These are phyloP conservation scores for Oxytorus armatus DNA, from an alignment of 2,888 invertebrate species.

Conservation along the genomic window DNA sequence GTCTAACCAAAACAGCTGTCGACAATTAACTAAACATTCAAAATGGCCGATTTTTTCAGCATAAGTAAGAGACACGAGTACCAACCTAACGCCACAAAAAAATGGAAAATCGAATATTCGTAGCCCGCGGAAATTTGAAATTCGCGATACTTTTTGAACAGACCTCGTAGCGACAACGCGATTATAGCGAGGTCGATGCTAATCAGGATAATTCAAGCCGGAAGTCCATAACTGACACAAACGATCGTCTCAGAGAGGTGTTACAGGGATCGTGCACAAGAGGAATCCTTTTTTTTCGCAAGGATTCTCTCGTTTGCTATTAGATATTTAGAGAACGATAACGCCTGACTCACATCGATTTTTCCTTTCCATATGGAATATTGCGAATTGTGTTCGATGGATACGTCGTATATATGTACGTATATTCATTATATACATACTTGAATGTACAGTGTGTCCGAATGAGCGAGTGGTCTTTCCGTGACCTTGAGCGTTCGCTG, in stretches of 20 bases:
- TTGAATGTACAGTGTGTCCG: slow-evolving; percentile 19
- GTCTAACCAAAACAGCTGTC: no score
- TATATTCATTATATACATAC: slow-evolving; percentile 9
- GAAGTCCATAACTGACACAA: slow-evolving; percentile 43
- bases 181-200: slow-evolving; percentile 62
- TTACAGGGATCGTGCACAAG: slow-evolving; percentile 6
- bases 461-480: slow-evolving; percentile 55
- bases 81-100: no score
- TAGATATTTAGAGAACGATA: not conserved
- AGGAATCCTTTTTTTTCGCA: not conserved
- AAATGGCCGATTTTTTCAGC: no score
- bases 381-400: slow-evolving; percentile 3
- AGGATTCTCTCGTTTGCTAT: slow-evolving; percentile 32
- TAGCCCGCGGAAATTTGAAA: no score
- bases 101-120: no score
- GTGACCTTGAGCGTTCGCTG: slow-evolving; percentile 54
- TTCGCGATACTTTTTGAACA: no score
- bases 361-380: not conserved
- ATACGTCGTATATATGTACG: not conserved
- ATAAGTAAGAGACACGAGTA: no score
- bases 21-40: no score
- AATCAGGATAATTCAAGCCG: slow-evolving; percentile 62
- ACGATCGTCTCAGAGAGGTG: slow-evolving; percentile 35
- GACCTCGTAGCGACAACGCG: slow-evolving; percentile 51
- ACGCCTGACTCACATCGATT: not conserved